A percentile compares a stretch with the other conserved stretches of the same genome.
phyloP scores from a whole-genome alignment of 2,888 invertebrate genomes.

The Mallateleia sp. region DNA sequence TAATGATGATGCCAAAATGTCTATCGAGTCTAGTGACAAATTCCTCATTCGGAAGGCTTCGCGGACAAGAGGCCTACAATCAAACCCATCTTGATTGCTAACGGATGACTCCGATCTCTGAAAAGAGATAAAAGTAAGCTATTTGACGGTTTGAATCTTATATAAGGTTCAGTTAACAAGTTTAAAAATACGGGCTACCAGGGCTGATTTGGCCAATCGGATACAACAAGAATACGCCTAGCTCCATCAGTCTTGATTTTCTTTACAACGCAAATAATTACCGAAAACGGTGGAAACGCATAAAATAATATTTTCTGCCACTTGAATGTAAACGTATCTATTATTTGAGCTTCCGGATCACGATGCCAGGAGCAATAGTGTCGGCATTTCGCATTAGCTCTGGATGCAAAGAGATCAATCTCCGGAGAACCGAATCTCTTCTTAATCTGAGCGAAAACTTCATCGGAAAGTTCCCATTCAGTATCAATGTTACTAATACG shows the following conservation, averaged over 20 bases:
- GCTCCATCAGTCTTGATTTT: constrained; percentile 83
- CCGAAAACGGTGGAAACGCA: constrained; percentile 83
- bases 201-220: constrained; percentile 82
- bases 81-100: constrained; percentile 77
- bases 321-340: constrained; percentile 73
- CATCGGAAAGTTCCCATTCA: no score
- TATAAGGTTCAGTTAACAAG: constrained; percentile 37
- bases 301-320: constrained; percentile 71
- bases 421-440: constrained; percentile 50
- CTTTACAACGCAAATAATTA: constrained; percentile 80
- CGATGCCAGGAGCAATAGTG: constrained; percentile 67
- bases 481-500: constrained; percentile 52
- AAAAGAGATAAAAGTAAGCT: constrained; percentile 79
- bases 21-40: constrained; percentile 58
- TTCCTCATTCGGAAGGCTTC: constrained; percentile 68
- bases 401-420: constrained; percentile 75
- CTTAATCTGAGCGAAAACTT: no score
- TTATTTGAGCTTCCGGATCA: constrained; percentile 71
- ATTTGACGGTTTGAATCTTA: constrained; percentile 76
- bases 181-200: constrained; percentile 70
- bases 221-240: constrained; percentile 84
- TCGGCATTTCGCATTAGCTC: constrained; percentile 74
- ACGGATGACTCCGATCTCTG: constrained; percentile 78
- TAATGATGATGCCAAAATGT: constrained; percentile 57
- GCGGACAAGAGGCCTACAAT: constrained; percentile 82